These are phyloP conservation scores for Orius insidiosus DNA, from an alignment of 1,140 invertebrate species.

Conservation along the genomic window DNA sequence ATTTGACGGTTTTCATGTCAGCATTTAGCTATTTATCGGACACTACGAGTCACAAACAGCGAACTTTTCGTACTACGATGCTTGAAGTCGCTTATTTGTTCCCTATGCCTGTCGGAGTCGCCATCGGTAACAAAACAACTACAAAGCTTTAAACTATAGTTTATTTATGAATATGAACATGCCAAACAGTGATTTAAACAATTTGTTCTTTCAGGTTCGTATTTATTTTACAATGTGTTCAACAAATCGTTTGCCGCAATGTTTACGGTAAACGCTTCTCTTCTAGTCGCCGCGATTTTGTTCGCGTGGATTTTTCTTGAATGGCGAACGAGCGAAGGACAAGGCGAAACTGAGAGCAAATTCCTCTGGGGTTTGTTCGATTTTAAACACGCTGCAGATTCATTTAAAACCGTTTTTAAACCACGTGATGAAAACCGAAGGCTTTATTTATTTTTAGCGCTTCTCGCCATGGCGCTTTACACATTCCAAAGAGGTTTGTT, in stretches of 20 bases:
- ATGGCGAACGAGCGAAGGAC: slow-evolving; percentile 37
- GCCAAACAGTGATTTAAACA: neutral
- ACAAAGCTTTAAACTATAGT: neutral
- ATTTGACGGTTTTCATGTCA: slow-evolving; percentile 54
- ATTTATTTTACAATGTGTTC: slow-evolving; percentile 34
- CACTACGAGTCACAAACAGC: slow-evolving; percentile 36
- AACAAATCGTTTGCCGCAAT: slow-evolving; percentile 45
- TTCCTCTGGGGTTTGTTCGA: too few relatives aligned
- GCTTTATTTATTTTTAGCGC: slow-evolving; percentile 40
- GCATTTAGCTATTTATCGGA: slow-evolving; percentile 59
- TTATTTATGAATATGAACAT: neutral
- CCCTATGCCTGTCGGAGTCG: slow-evolving; percentile 54
- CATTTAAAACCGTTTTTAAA: slow-evolving; percentile 37
- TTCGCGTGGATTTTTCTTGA: slow-evolving; percentile 39
- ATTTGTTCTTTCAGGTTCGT: slow-evolving; percentile 29
- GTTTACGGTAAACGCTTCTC: slow-evolving; percentile 45
- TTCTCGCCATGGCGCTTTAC: slow-evolving; percentile 52
- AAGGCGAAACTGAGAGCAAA: slow-evolving; percentile 43
- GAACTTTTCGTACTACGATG: slow-evolving; percentile 52
- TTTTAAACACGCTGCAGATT: slow-evolving; percentile 40
- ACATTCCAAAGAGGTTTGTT: slow-evolving; percentile 47
- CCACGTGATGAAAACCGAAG: slow-evolving; percentile 32
- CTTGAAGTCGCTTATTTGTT: slow-evolving; percentile 53
- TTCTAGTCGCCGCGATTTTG: slow-evolving; percentile 39
- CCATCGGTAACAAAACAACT: slow-evolving; percentile 33